Base-by-base conservation (phyloP, 2,113 vertebrate species). In the Zootoca vivipara region DNA sequence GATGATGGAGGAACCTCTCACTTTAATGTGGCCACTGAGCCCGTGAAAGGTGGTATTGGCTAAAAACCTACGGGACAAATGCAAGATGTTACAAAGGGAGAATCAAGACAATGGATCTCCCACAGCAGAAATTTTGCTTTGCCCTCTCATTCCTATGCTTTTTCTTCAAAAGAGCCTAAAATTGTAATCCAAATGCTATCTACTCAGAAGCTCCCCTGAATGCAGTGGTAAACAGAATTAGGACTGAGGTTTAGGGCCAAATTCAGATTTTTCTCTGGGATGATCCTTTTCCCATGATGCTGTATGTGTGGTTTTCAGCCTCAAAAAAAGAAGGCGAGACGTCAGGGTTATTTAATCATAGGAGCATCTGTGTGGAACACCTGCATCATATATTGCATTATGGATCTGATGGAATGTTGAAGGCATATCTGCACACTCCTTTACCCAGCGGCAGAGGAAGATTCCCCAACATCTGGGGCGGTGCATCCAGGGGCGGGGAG, bases 21-120 rank as follows among this genome's bases (percentile, higher is more conserved):
- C 98, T 90, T 92, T 97, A 93, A 99, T 97, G 81, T 95, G 96
- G 24, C 99, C 99, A 46, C 98, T 99, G 90, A 98, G 97, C 72
- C 99, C 99, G 2, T 97, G 97, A 95, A 99, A 99, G 82, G 98
- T 98, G 77, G 98, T 98, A 95, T 99, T 99, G 95, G 98, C 97
- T 93, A 99, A 96, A 95, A 99, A 99, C 95, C 99, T 99, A 64
- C 88, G 75, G 67, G 5, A 82, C 20, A n/a, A 87, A 87, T 58
- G 94, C 91, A 92, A 87, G 74, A 77, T 82, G 82, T 88, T 82
- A 96, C 81, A 92, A 81, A 83, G 38, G 87, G 58, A 40, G 6
- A 30, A 28, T n/a, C 83, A 20, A 90, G 9, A 38, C 0, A 73
- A 18, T 3, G 77, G 77, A 89, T 40, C 15, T 15, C 74, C 70